These are phyloP conservation scores for Hydrotaea diabolus DNA, from an alignment of 2,888 invertebrate genomes.

Conservation along the genomic window DNA sequence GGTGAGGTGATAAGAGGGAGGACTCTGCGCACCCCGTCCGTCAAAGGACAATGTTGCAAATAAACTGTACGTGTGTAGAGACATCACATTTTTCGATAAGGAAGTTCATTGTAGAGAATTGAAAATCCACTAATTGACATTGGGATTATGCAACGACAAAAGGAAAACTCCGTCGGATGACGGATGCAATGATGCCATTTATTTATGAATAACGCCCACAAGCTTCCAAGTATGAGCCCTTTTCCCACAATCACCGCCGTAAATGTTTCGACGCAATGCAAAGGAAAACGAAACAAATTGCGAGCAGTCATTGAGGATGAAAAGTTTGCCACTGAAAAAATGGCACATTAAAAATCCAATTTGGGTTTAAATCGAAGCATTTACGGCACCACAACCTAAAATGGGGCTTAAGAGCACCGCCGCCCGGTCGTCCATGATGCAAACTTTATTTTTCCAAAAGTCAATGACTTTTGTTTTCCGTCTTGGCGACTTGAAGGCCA, in stretches of 20 bases:
- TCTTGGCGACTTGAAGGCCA: conserved; percentile 3
- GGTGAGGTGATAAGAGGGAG: background rate
- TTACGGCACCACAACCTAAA: background rate
- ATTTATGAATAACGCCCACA: too few relatives aligned
- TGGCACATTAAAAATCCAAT: too few relatives aligned
- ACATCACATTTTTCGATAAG: background rate
- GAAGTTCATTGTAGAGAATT: background rate
- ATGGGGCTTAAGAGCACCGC: background rate
- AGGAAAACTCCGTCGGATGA: too few relatives aligned
- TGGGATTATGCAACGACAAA: background rate
- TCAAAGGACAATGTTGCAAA: background rate
- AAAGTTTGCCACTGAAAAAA: too few relatives aligned
- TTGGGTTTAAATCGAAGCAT: too few relatives aligned
- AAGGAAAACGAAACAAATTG: too few relatives aligned
- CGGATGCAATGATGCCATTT: too few relatives aligned
- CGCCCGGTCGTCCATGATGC: background rate
- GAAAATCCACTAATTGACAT: conserved; percentile 26
- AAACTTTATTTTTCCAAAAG: background rate
- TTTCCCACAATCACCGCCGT: too few relatives aligned
- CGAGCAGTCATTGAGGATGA: too few relatives aligned
- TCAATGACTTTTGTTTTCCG: background rate
- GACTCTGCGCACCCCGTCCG: background rate
- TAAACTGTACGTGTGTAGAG: background rate
- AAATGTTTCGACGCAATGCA: too few relatives aligned
- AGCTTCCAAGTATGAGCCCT: too few relatives aligned